Percentiles rank a stretch among this genome's conserved stretches.
These are phyloP conservation scores for Chitala chitala DNA, from an alignment of 2,113 vertebrate genomes.

Conservation along the genomic window DNA sequence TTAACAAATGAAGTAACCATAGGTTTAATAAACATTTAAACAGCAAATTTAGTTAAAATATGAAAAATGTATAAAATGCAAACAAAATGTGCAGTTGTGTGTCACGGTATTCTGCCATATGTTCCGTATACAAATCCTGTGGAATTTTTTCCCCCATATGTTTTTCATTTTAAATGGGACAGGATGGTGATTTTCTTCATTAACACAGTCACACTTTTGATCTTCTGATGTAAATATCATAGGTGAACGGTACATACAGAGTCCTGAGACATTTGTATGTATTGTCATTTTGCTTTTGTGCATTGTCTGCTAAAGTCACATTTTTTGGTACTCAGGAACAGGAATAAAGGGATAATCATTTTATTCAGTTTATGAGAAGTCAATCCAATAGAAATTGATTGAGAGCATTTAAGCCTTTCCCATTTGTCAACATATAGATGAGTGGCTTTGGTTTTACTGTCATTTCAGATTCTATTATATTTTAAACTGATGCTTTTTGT, in stretches of 20 bases:
- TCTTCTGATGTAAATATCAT: not conserved
- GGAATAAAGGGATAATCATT: slow-evolving; percentile 24
- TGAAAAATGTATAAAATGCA: too few species aligned
- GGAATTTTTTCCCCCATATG: too few species aligned
- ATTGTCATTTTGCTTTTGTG: not conserved
- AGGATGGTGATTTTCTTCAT: not conserved
- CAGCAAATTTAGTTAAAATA: too few species aligned
- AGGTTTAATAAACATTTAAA: not conserved
- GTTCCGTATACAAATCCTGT: too few species aligned
- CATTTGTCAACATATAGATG: slow-evolving; percentile 36
- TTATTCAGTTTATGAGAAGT: slow-evolving; percentile 33
- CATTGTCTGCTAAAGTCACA: not conserved
- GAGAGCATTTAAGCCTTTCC: slow-evolving; percentile 30
- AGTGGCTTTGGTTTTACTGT: slow-evolving; percentile 42
- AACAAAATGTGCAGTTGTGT: too few species aligned
- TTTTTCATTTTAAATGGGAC: not conserved
- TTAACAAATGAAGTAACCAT: too few species aligned
- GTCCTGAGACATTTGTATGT: not conserved
- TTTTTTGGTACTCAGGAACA: slow-evolving; percentile 30
- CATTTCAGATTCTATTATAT: slow-evolving; percentile 44
- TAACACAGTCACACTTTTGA: not conserved
- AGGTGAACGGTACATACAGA: too few species aligned
- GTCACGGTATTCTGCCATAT: too few species aligned
- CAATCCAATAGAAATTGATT: slow-evolving; percentile 47
- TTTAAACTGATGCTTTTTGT: slow-evolving; percentile 44